Conservation (phyloP, 2,113 vertebrate species). For the Oncorhynchus mykiss region DNA sequence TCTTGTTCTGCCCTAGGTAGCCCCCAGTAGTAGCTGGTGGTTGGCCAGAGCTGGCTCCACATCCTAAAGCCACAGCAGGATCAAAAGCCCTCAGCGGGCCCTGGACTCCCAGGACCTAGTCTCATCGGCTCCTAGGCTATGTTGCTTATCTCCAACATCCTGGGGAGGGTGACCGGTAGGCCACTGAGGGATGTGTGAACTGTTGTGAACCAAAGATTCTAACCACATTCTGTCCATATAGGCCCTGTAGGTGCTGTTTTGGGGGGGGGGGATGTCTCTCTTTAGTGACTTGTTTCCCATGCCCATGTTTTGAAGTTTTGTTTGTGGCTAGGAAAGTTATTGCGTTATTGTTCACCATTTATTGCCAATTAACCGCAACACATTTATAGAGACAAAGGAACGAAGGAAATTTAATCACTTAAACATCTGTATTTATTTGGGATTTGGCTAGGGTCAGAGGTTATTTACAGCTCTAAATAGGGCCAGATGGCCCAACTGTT, state of each 20-base stretch:
- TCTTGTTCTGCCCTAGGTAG: constrained; percentile 1
- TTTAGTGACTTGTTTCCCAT: not conserved
- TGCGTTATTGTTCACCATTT: not conserved
- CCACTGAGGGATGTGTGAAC: not conserved
- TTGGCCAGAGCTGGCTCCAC: constrained; percentile 2
- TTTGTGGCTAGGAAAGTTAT: not conserved
- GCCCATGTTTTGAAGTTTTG: not conserved
- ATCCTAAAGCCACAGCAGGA: not conserved
- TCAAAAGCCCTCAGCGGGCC: not conserved
- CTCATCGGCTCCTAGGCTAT: not conserved
- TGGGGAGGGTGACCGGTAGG: not conserved
- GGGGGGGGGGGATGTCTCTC: no score
- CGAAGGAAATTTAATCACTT: no score
- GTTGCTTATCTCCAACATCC: not conserved
- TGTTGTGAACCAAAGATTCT: not conserved
- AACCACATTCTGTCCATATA: not conserved
- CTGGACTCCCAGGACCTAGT: not conserved
- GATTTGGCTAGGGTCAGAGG: no score
- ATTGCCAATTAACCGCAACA: not conserved
- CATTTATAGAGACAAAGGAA: not conserved
- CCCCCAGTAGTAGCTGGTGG: not conserved
- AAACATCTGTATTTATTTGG: no score
- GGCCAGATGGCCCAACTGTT: no score
- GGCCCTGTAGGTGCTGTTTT: not conserved
- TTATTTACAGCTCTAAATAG: no score